These are phyloP conservation scores for Megaceryle alcyon DNA, from an alignment of 2,797 vertebrate genomes.

Conservation along the genomic window DNA sequence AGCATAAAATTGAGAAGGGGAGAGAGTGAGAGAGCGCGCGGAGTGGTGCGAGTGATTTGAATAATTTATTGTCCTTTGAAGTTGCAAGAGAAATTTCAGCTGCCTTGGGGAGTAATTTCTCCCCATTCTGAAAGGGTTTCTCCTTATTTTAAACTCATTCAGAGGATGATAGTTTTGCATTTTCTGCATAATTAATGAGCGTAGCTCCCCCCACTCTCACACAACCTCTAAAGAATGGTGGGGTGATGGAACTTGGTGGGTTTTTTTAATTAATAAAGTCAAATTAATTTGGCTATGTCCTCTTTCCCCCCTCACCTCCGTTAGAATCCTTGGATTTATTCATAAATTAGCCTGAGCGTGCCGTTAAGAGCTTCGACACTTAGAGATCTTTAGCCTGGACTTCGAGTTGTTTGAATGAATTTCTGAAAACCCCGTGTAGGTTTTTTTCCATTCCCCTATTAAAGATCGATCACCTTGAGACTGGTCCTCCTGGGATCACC, in stretches of 20 bases:
- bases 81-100: constrained; percentile 76
- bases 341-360: neutral
- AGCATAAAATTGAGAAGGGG: constrained; percentile 67
- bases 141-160: constrained; percentile 71
- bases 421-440: neutral
- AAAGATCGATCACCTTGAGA: constrained; percentile 21
- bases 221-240: constrained; percentile 11
- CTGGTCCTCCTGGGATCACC: neutral
- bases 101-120: constrained; percentile 74
- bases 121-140: constrained; percentile 68
- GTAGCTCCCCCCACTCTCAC: neutral
- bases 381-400: neutral
- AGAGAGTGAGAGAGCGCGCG: neutral
- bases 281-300: constrained; percentile 46
- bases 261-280: constrained; percentile 65
- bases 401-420: constrained; percentile 3
- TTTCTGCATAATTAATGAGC: constrained; percentile 71
- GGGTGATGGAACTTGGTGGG: constrained; percentile 35
- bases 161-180: constrained; percentile 63
- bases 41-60: constrained; percentile 52
- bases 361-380: neutral
- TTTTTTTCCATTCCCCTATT: neutral
- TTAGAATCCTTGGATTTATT: constrained; percentile 19
- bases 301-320: neutral
- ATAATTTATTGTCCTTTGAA: constrained; percentile 80